Evolutionary conservation across 2,113 vertebrate species (phyloP), one percentile per base, ranked within the genome.

Genomic region (Oreochromis niloticus): DNA sequence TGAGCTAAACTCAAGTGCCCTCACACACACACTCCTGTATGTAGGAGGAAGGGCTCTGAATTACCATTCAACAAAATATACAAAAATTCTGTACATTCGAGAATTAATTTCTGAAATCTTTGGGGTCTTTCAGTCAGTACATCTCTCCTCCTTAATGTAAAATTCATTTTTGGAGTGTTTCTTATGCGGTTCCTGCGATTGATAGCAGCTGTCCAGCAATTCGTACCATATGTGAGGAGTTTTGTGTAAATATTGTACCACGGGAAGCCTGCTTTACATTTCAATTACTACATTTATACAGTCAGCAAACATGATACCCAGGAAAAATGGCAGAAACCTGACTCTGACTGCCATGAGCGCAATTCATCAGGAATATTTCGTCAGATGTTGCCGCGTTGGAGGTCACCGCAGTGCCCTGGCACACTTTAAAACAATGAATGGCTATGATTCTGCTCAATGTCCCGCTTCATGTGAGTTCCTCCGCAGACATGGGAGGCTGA

Each of bases 181-280:
- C 87, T 96, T 93, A 87, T 71, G 78, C 78, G 5, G 83, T 68
- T 82, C 66, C 80, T 9, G 59, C 88, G 81, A 96, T 96, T 92
- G 91, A 91, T 92, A 94, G 89, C 96, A 96, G 95, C 95, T 96
- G 95, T 87, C 59, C 55, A 50, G 9, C 88, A 93, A 97, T 91
- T 81, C 66, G 6, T 89, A 92, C 94, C 95, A 96, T 87, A 94
- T 97, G 96, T 93, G 88, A 89, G 85, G 84, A 82, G 88, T 84
- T 93, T 92, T 93, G 94, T 95, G 91, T 95, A 96, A 95, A 95
- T 94, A 95, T 94, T 95, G 91, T 90, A 90, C 90, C 91, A 87
- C 73, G 57, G 86, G 93, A 92, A 91, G 88, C 92, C 92, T 92
- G 93, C 93, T 95, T 95, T 93, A 94, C 91, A 92, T 94, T 96